These are phyloP conservation scores for Cololabis saira DNA, from an alignment of 2,113 vertebrate genomes.

Conservation along the genomic window DNA sequence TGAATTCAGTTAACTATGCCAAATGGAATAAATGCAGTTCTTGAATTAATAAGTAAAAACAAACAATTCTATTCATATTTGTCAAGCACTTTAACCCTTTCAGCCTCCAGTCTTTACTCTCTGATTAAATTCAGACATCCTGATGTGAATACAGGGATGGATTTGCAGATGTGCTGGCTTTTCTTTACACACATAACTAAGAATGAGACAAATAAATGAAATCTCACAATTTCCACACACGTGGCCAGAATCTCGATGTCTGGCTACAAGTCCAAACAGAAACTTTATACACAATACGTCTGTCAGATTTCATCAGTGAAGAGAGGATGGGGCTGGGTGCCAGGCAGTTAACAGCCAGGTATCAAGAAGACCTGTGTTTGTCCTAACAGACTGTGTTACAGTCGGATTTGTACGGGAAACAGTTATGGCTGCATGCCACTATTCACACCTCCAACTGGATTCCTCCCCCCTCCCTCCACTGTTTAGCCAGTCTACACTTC, in stretches of 20 bases:
- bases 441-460: conserved; percentile 45
- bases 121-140: conserved; percentile 4
- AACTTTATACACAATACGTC: conserved; percentile 48
- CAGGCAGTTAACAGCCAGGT: conserved; percentile 26
- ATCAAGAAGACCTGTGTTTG: conserved; percentile 6
- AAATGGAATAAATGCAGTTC: no score
- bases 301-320: conserved; percentile 53
- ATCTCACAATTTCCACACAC: conserved; percentile 55
- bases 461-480: not conserved
- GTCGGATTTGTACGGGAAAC: conserved; percentile 19
- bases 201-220: conserved; percentile 38
- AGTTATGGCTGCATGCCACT: conserved; percentile 18
- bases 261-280: conserved; percentile 51
- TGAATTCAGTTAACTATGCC: no score
- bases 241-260: conserved; percentile 63
- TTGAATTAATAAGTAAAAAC: not conserved
- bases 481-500: conserved; percentile 38
- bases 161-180: conserved; percentile 67
- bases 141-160: conserved; percentile 29
- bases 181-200: conserved; percentile 36
- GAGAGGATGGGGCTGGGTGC: conserved; percentile 39
- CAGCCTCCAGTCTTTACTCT: not conserved
- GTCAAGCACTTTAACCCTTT: not conserved
- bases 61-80: conserved; percentile 21
- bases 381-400: not conserved